Evolutionary conservation across 2,113 vertebrate species (phyloP).

Genomic region (Reinhardtius hippoglossoides): DNA sequence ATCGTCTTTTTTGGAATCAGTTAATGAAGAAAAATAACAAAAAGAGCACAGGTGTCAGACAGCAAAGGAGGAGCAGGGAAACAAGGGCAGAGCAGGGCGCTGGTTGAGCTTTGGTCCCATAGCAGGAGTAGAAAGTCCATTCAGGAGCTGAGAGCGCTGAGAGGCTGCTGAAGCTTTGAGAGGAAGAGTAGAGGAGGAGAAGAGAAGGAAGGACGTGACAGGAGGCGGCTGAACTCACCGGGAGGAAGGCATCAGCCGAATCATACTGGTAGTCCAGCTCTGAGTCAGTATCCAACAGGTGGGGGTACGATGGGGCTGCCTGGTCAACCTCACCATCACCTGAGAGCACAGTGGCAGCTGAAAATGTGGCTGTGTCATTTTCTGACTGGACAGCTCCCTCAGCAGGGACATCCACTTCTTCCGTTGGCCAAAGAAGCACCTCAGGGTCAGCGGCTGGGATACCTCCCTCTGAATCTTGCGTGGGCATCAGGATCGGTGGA

Average conservation of each 20-base stretch:
- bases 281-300: conserved; percentile 85
- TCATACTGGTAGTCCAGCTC: conserved; percentile 93
- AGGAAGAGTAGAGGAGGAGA: conserved; percentile 19
- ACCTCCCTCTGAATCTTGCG: conserved; percentile 39
- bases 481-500: conserved; percentile 43
- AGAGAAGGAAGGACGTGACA: neutral
- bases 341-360: conserved; percentile 90
- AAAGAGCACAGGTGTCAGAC: neutral
- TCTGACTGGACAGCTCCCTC: conserved; percentile 69
- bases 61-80: conserved; percentile 24
- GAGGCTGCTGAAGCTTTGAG: conserved; percentile 21
- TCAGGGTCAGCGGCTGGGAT: conserved; percentile 68
- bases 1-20: conserved; percentile 1
- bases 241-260: conserved; percentile 86
- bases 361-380: conserved; percentile 88
- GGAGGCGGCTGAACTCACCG: conserved; percentile 83
- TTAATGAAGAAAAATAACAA: conserved; percentile 19
- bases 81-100: neutral
- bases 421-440: conserved; percentile 78
- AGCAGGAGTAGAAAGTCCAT: conserved; percentile 25
- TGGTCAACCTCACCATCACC: conserved; percentile 92
- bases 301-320: conserved; percentile 84
- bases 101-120: conserved; percentile 19
- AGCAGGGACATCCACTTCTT: conserved; percentile 56
- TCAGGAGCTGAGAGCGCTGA: conserved; percentile 14